A percentile compares a stretch with the other conserved stretches of the same genome.
phyloP scores from a whole-genome alignment of 2,797 vertebrate species.

The Oreonectes daqikongensis region DNA sequence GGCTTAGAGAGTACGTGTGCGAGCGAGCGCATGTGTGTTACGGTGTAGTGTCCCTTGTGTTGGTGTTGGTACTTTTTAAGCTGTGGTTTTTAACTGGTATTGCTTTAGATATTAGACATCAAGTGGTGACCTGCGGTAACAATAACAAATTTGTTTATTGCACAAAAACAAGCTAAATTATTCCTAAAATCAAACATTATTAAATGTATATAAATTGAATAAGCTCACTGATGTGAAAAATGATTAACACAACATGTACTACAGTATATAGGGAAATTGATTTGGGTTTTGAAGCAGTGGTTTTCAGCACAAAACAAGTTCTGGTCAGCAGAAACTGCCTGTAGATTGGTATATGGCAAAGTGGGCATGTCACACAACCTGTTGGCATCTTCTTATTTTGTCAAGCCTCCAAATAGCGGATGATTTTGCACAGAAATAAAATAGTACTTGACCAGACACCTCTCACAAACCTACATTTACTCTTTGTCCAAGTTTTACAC shows the following conservation, averaged over 20 bases:
- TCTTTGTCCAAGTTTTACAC: neutral
- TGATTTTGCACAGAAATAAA: neutral
- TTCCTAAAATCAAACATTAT: neutral
- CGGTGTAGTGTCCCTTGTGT: neutral
- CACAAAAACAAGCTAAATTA: neutral
- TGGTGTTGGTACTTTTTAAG: neutral
- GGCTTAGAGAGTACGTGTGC: constrained; percentile 12
- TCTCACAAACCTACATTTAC: neutral
- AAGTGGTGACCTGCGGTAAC: too few relatives aligned
- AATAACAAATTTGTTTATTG: constrained; percentile 1
- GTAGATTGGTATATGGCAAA: neutral
- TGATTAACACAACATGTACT: neutral
- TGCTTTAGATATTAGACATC: neutral
- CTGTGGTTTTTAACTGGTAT: neutral
- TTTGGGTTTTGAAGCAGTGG: too few relatives aligned
- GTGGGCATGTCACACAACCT: too few relatives aligned
- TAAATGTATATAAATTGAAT: neutral
- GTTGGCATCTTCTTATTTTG: neutral
- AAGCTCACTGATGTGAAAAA: neutral
- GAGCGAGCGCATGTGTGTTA: neutral
- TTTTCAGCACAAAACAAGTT: neutral
- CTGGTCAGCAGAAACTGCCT: neutral
- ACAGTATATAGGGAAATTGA: too few relatives aligned
- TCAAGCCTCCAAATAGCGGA: neutral
- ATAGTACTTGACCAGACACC: neutral